Evolutionary conservation across 2,113 vertebrate genomes (phyloP), one percentile per base, ranked within the genome.

Genomic region (Pteruthius melanotis): DNA sequence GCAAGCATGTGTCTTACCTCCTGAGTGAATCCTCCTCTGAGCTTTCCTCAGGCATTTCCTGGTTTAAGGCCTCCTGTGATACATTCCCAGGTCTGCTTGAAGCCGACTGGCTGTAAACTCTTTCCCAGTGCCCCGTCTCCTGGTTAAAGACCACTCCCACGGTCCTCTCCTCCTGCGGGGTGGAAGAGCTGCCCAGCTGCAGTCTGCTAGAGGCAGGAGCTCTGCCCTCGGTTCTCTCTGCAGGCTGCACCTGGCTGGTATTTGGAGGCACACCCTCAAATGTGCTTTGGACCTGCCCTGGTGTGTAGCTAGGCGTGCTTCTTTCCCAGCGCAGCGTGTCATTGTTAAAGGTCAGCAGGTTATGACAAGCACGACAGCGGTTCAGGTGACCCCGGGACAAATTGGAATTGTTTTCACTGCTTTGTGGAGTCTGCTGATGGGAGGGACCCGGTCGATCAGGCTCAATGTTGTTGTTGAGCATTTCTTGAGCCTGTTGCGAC

Each of bases 291-390:
- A 98, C 98, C 92, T 98, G 98, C 33, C 98, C 98, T 93, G 99
- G 97, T 79, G 99, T 97, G 89, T 98, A 98, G 93, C 98, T 97
- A 94, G 99, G 98, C 72, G 97, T 98, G 88, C 98, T 99, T 97
- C 99, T 98, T 94, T 99, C 99, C 99, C 99, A 99, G 93, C 99
- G 99, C 94, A 99, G 98, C 15, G 99, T 99, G 97, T 99, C 99
- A 11, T 99, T 99, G 98, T 99, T 99, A 97, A 99, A 99, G 83
- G 99, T 99, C 92, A 99, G 98, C 95, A 99, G 98, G 97, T 99
- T 99, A 98, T 99, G 99, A 98, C 99, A 99, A 66, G 99, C 99
- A 22, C 99, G 98, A 98, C 99, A 99, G 96, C 99, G 99, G 96
- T 99, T 99, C 92, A 99, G 98, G 90, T 99, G 99, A 70, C 99